Evolutionary conservation across 1,140 invertebrate species (phyloP).

Genomic region (Drosophila bipectinata): DNA sequence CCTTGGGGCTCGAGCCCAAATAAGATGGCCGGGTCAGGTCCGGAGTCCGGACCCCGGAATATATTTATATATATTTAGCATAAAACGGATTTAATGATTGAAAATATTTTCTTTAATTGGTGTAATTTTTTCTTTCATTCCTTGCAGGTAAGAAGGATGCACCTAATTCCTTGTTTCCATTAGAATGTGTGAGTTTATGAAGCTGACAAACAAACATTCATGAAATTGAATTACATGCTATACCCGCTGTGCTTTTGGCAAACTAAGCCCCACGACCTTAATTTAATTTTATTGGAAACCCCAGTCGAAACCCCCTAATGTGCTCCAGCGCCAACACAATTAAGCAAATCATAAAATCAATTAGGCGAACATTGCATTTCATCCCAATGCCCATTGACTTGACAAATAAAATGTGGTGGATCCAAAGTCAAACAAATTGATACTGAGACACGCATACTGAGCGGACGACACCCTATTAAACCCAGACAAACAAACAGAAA

Average conservation of each 20-base stretch:
- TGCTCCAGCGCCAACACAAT: slow-evolving; percentile 25
- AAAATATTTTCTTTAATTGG: slow-evolving; percentile 50
- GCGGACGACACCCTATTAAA: slow-evolving; percentile 20
- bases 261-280: neutral
- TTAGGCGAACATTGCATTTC: slow-evolving; percentile 61
- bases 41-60: neutral
- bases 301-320: neutral
- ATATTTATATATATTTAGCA: slow-evolving; percentile 42
- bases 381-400: slow-evolving; percentile 57
- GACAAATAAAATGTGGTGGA: slow-evolving; percentile 63
- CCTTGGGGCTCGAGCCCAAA: slow-evolving; percentile 15
- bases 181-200: neutral
- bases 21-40: slow-evolving; percentile 3
- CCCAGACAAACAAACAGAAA: slow-evolving; percentile 2
- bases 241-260: slow-evolving; percentile 2
- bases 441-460: slow-evolving; percentile 19
- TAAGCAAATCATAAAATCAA: slow-evolving; percentile 76
- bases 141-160: slow-evolving; percentile 55
- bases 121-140: slow-evolving; percentile 31
- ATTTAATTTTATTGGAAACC: slow-evolving; percentile 8
- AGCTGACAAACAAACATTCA: neutral
- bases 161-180: no score
- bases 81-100: slow-evolving; percentile 33
- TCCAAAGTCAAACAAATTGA: slow-evolving; percentile 59
- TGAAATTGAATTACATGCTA: slow-evolving; percentile 13